phyloP scores from a whole-genome alignment of 2,113 vertebrate genomes.

The Nesospiza acunhae region DNA sequence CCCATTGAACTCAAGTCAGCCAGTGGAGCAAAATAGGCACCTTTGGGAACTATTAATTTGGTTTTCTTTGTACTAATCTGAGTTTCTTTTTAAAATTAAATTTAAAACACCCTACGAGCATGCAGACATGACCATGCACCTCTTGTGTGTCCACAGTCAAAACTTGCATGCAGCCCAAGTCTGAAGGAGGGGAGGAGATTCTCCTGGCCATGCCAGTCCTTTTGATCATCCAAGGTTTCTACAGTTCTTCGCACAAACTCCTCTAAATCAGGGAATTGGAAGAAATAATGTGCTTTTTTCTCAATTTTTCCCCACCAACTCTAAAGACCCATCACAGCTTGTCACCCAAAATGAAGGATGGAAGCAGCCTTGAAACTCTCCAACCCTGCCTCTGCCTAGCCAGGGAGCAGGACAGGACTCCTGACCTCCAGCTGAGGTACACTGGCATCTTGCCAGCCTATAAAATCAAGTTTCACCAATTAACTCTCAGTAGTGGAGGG shows the following conservation, averaged over 20 bases:
- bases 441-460: not conserved
- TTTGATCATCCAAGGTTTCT: not conserved
- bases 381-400: not conserved
- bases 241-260: not conserved
- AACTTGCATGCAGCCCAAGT: not conserved
- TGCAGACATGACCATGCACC: accelerated
- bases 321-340: not conserved
- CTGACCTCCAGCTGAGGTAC: not conserved
- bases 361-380: not conserved
- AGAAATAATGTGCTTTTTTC: not conserved
- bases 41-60: not conserved
- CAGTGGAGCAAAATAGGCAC: not conserved
- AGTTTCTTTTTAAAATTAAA: not conserved
- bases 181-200: not conserved
- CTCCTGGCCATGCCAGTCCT: not conserved
- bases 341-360: not conserved
- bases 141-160: not conserved
- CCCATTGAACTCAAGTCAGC: not conserved
- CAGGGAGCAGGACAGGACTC: accelerated
- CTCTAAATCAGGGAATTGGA: not conserved
- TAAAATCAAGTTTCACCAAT: constrained; percentile 31
- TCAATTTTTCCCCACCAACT: not conserved
- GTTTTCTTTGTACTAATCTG: not conserved
- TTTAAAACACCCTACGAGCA: not conserved
- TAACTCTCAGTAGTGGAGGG: not conserved